phyloP scores from a whole-genome alignment of 1,140 invertebrate species.

The Eubasilissa regina region DNA sequence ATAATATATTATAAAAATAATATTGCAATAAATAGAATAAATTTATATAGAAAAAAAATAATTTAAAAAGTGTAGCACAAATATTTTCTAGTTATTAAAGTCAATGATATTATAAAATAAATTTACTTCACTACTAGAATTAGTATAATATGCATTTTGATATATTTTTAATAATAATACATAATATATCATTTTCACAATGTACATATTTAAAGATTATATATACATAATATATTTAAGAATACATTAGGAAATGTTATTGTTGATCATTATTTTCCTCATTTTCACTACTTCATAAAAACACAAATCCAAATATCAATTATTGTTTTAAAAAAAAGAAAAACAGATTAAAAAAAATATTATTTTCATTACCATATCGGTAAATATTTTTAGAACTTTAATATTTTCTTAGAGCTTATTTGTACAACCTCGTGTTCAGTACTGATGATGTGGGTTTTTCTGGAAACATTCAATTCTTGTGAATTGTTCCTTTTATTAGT shows the following conservation, averaged over 20 bases:
- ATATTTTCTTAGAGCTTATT: no score
- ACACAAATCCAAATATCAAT: no score
- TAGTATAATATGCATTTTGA: not conserved
- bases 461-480: no score
- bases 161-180: constrained; percentile 21
- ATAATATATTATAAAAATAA: not conserved
- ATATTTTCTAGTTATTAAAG: constrained; percentile 49
- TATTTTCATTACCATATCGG: no score
- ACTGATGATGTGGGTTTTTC: no score
- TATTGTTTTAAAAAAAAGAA: no score
- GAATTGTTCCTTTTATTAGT: no score
- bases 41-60: constrained; percentile 4
- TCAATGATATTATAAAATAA: constrained; percentile 47
- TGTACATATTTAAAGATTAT: not conserved
- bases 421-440: no score
- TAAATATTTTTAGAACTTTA: no score
- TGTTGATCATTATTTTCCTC: no score
- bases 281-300: no score
- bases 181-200: constrained; percentile 17
- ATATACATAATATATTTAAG: constrained; percentile 4
- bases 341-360: no score
- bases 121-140: constrained; percentile 19
- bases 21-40: constrained; percentile 34
- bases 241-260: not conserved
- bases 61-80: constrained; percentile 11